These are phyloP conservation scores for Forbesichthys papilliferus DNA, from an alignment of 2,113 vertebrate species.

Conservation along the genomic window DNA sequence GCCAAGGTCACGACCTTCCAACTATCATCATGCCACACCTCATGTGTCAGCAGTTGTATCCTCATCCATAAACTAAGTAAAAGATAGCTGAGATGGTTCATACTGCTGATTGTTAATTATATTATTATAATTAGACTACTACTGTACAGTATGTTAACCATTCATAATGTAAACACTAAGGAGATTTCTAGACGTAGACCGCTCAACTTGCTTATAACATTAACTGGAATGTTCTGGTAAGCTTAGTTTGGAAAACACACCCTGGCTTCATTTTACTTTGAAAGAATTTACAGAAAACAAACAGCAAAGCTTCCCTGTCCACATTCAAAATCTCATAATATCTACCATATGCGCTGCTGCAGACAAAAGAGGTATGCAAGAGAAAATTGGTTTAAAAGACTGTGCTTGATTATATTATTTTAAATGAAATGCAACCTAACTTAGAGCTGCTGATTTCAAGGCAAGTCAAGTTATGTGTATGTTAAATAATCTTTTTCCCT, in stretches of 20 bases:
- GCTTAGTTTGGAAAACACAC: slow-evolving; percentile 30
- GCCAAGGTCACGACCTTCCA: slow-evolving; percentile 31
- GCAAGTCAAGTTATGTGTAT: slow-evolving; percentile 42
- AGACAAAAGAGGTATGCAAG: slow-evolving; percentile 37
- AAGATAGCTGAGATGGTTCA: slow-evolving; percentile 22
- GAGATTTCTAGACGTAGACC: background rate
- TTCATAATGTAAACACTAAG: slow-evolving; percentile 1
- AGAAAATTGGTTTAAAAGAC: slow-evolving; percentile 36
- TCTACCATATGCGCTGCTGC: slow-evolving; percentile 60
- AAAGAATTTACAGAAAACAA: slow-evolving; percentile 56
- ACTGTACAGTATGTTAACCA: background rate
- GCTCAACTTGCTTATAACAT: slow-evolving; percentile 18
- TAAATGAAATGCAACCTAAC: background rate
- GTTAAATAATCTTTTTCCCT: slow-evolving; percentile 17
- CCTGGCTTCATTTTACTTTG: slow-evolving; percentile 38
- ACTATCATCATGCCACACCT: slow-evolving; percentile 49
- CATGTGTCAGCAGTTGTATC: slow-evolving; percentile 54
- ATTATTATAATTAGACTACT: slow-evolving; percentile 41
- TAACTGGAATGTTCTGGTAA: slow-evolving; percentile 49
- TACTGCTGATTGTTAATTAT: slow-evolving; percentile 37
- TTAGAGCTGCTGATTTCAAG: background rate
- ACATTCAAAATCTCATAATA: slow-evolving; percentile 56
- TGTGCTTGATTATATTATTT: slow-evolving; percentile 17
- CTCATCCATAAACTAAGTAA: slow-evolving; percentile 52
- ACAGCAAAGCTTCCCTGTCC: slow-evolving; percentile 53